Conservation (phyloP, 2,888 invertebrate species). For the Hypsopygia costalis region DNA sequence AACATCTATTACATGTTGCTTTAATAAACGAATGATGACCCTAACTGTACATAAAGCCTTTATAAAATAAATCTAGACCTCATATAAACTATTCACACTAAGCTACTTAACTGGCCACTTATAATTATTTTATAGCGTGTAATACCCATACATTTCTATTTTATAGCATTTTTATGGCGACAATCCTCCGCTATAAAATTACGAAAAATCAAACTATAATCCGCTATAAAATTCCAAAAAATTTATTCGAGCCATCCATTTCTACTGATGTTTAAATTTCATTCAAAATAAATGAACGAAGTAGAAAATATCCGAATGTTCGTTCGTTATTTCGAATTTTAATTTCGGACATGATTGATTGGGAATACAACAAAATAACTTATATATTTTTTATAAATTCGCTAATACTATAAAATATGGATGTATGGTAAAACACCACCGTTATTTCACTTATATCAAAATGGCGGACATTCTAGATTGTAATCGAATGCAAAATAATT, state of each 20-base stretch:
- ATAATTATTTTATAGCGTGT: conserved; percentile 42
- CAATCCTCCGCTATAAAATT: no score
- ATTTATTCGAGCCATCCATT: no score
- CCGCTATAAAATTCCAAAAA: no score
- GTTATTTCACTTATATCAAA: conserved; percentile 35
- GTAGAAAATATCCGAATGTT: no score
- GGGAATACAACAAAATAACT: background rate
- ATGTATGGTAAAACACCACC: conserved; percentile 35
- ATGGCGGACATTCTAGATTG: conserved; percentile 49
- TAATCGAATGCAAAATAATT: conserved; percentile 45
- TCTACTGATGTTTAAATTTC: no score
- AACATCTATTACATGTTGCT: conserved; percentile 64
- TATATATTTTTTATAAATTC: no score
- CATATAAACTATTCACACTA: conserved; percentile 65
- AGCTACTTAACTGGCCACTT: conserved; percentile 67
- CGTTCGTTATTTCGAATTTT: no score
- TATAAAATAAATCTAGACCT: conserved; percentile 74
- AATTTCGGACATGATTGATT: no score
- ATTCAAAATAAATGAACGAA: no score
- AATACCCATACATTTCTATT: conserved; percentile 7
- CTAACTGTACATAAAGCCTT: conserved; percentile 77
- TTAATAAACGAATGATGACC: conserved; percentile 60
- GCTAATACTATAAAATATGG: background rate
- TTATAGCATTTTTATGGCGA: background rate
- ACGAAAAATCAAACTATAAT: no score